Evolutionary conservation across 2,888 invertebrate species (phyloP).

Genomic region (Heliconius cydno): DNA sequence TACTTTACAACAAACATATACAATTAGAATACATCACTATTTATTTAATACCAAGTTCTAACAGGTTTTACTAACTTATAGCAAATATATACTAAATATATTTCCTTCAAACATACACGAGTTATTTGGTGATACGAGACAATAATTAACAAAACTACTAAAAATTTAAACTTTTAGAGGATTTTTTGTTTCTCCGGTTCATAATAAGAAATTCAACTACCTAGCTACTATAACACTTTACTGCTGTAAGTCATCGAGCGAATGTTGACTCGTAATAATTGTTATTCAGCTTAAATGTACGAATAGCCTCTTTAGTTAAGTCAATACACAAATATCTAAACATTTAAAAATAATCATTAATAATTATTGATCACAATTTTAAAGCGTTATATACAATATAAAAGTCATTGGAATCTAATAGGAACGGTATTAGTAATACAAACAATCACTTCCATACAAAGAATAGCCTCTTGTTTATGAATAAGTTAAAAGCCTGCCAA

Average conservation of each 20-base stretch:
- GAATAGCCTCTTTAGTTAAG: not conserved
- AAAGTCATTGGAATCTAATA: slow-evolving; percentile 1
- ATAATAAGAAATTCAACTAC: not conserved
- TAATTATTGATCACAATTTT: not conserved
- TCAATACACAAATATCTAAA: not conserved
- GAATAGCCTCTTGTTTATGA: not conserved
- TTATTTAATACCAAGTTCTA: not conserved
- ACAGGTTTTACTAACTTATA: not conserved
- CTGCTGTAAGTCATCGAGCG: not conserved
- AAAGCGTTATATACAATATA: not conserved
- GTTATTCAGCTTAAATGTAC: not conserved
- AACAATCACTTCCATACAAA: not conserved
- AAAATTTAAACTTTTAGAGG: not conserved
- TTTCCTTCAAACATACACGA: not conserved
- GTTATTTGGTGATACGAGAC: not conserved
- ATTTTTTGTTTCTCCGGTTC: not conserved
- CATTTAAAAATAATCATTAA: not conserved
- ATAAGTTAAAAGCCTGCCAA: not conserved
- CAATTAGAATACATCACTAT: not conserved
- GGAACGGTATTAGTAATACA: not conserved
- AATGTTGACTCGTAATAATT: not conserved
- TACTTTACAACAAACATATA: slow-evolving; percentile 38
- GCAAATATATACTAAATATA: not conserved
- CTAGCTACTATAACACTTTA: not conserved
- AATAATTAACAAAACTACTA: not conserved